phyloP scores from a whole-genome alignment of 2,888 invertebrate species.

The Cephus pulcher region DNA sequence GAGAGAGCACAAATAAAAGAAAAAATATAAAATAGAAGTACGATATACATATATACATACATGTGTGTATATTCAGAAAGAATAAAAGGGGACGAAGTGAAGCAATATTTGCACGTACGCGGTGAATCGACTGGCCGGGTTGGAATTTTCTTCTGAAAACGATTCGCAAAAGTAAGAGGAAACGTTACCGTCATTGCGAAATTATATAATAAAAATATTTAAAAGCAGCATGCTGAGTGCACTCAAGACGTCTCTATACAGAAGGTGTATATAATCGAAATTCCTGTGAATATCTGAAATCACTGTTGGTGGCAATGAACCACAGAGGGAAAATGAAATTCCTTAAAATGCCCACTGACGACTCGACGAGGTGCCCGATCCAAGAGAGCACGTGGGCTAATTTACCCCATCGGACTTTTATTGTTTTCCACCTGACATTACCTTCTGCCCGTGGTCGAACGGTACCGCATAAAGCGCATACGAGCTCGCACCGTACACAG shows the following conservation, averaged over 20 bases:
- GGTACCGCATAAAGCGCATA: no score
- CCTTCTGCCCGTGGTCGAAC: not conserved
- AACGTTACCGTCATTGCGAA: not conserved
- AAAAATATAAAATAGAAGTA: not conserved
- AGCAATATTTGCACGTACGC: slow-evolving; percentile 15
- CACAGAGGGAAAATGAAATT: not conserved
- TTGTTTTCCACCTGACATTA: not conserved
- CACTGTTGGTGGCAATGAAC: not conserved
- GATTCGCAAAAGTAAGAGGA: not conserved
- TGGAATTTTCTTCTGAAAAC: not conserved
- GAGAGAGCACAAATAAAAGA: not conserved
- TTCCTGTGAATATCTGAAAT: no score
- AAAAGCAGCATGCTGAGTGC: not conserved
- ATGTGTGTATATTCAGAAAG: slow-evolving; percentile 12
- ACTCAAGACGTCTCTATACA: not conserved
- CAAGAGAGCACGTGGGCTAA: not conserved
- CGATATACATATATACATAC: not conserved
- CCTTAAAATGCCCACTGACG: not conserved
- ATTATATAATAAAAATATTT: not conserved
- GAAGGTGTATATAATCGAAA: not conserved
- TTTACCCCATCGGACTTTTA: not conserved
- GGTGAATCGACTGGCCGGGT: not conserved
- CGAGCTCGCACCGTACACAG: no score
- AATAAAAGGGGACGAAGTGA: slow-evolving; percentile 12
- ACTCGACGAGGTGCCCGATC: not conserved